These are phyloP conservation scores for Empis livida DNA, from an alignment of 2,888 invertebrate species.

Conservation along the genomic window DNA sequence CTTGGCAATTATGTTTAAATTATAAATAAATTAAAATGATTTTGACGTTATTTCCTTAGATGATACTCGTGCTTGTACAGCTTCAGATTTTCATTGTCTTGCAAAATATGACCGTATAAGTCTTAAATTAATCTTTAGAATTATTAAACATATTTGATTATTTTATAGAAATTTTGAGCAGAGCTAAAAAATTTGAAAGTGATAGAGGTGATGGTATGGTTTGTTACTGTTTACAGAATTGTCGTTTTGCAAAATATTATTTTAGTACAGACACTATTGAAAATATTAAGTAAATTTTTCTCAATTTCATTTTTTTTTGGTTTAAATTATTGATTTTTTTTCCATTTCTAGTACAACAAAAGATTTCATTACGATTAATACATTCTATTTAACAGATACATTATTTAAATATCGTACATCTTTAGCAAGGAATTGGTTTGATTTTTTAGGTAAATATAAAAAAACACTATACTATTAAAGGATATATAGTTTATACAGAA, in stretches of 20 bases:
- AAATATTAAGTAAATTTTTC: not conserved
- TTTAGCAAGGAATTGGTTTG: not conserved
- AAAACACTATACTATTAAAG: too few relatives aligned
- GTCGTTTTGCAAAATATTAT: slow-evolving; percentile 1
- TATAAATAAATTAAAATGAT: too few relatives aligned
- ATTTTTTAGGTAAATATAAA: not conserved
- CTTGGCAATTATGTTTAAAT: not conserved
- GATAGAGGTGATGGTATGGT: slow-evolving; percentile 8
- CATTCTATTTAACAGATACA: not conserved
- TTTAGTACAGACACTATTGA: not conserved
- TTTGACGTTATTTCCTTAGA: slow-evolving; percentile 3
- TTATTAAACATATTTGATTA: not conserved
- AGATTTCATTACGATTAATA: not conserved
- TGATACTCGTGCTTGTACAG: slow-evolving; percentile 10
- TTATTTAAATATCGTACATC: not conserved
- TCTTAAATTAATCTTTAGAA: not conserved
- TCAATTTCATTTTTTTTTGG: too few relatives aligned
- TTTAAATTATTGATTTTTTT: too few relatives aligned
- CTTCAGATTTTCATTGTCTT: slow-evolving; percentile 11
- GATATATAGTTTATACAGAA: too few relatives aligned
- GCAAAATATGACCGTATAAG: slow-evolving; percentile 9
- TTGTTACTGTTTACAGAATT: slow-evolving; percentile 12
- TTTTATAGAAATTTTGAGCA: not conserved
- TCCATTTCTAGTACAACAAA: not conserved
- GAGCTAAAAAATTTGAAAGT: not conserved